phyloP scores from a whole-genome alignment of 2,888 invertebrate genomes.

The Rhagonycha fulva region DNA sequence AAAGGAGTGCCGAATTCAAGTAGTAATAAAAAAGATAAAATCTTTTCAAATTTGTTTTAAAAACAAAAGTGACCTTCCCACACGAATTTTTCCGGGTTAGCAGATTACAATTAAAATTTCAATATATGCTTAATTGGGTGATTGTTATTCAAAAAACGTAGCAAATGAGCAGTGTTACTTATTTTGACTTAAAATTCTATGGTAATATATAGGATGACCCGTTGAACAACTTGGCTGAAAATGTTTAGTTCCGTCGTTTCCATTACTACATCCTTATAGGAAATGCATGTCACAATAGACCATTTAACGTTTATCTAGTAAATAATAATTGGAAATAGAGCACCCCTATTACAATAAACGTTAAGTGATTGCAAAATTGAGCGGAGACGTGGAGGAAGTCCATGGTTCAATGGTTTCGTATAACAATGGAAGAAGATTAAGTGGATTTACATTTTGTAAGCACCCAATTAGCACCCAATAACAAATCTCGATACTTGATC shows the following conservation, averaged over 20 bases:
- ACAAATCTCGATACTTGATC: background rate
- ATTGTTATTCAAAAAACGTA: background rate
- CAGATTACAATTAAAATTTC: background rate
- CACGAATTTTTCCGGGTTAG: background rate
- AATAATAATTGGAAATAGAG: background rate
- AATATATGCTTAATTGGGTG: background rate
- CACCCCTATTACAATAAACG: background rate
- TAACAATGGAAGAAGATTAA: too few species aligned
- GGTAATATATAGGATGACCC: constrained; percentile 21
- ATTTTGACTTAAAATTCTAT: background rate
- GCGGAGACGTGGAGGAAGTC: background rate
- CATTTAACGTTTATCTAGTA: background rate
- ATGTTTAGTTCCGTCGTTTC: constrained; percentile 29
- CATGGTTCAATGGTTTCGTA: background rate
- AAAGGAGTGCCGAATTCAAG: background rate
- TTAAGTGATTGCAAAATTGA: background rate
- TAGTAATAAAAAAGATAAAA: background rate
- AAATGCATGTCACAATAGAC: background rate
- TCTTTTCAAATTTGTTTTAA: background rate
- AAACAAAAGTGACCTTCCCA: background rate
- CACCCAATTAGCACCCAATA: background rate
- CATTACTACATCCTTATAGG: background rate
- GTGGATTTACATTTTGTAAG: background rate
- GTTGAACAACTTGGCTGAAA: constrained; percentile 29
- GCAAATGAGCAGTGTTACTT: background rate